Conservation (phyloP, 1,140 invertebrate species). For the Aphaenogaster floridana region DNA sequence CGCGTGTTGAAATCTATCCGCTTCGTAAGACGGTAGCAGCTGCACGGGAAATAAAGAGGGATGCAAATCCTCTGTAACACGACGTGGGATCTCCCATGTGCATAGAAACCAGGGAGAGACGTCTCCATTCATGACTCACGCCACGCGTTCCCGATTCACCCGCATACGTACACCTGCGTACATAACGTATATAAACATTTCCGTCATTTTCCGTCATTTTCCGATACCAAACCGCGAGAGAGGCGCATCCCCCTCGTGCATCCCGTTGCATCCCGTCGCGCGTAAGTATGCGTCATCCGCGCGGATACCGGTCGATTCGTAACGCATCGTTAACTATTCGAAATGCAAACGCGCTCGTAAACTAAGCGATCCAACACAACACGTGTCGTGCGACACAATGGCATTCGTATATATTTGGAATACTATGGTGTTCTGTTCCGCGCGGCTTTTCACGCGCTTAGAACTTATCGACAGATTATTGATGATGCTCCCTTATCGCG, state of each 20-base stretch:
- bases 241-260: neutral
- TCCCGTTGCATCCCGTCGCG: no score
- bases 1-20: neutral
- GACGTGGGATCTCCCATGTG: neutral
- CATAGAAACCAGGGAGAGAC: neutral
- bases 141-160: constrained; percentile 31
- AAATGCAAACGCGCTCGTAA: constrained; percentile 7
- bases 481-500: constrained; percentile 3
- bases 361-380: constrained; percentile 1
- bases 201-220: constrained; percentile 22
- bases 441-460: neutral
- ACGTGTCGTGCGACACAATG: constrained; percentile 16
- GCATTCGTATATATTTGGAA: neutral
- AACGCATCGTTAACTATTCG: constrained; percentile 22
- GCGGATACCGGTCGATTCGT: constrained; percentile 4
- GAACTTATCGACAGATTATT: constrained; percentile 23
- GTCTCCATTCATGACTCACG: constrained; percentile 50
- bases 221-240: constrained; percentile 11
- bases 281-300: neutral
- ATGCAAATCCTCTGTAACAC: constrained; percentile 20
- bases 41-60: constrained; percentile 2
- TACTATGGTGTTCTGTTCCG: neutral
- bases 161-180: neutral
- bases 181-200: neutral
- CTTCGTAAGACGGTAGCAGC: neutral